A percentile compares a stretch with the other conserved stretches of the same genome.
phyloP scores from a whole-genome alignment of 2,113 vertebrate genomes.

The Oriolus oriolus region DNA sequence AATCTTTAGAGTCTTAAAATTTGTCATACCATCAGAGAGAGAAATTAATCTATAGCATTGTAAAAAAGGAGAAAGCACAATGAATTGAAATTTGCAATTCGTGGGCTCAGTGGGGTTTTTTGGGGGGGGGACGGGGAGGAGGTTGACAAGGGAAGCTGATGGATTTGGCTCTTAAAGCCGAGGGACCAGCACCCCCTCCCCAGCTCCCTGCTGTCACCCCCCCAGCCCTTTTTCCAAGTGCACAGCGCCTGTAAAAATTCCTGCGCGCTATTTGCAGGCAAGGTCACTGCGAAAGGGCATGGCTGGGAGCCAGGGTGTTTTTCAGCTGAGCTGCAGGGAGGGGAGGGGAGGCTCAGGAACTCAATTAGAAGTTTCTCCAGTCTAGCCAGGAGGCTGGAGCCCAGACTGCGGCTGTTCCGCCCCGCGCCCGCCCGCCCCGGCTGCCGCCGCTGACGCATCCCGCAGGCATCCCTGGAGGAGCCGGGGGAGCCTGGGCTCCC shows the following conservation, averaged over 20 bases:
- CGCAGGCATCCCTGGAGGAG: slow-evolving; percentile 80
- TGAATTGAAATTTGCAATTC: background rate
- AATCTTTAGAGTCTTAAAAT: background rate
- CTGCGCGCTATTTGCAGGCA: slow-evolving; percentile 79
- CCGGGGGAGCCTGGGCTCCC: background rate
- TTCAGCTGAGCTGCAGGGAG: slow-evolving; percentile 79
- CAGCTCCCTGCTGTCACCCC: background rate
- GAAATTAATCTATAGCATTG: background rate
- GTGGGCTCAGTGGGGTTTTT: background rate
- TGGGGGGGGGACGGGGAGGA: rapidly evolving
- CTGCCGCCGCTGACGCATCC: slow-evolving; percentile 84
- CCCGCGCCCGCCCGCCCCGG: slow-evolving; percentile 52
- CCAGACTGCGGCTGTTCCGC: slow-evolving; percentile 87
- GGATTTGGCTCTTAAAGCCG: background rate
- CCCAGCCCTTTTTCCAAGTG: slow-evolving; percentile 25
- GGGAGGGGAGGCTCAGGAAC: slow-evolving; percentile 82
- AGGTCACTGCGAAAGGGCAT: slow-evolving; percentile 81
- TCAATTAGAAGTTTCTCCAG: slow-evolving; percentile 94
- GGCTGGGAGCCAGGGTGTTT: slow-evolving; percentile 74
- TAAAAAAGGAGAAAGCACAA: background rate
- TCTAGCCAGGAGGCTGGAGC: slow-evolving; percentile 90
- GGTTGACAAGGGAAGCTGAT: background rate
- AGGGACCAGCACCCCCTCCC: background rate
- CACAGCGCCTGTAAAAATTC: slow-evolving; percentile 62
- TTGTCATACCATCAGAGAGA: background rate